phyloP scores from a whole-genome alignment of 2,113 vertebrate species.

The Aramus guarauna region DNA sequence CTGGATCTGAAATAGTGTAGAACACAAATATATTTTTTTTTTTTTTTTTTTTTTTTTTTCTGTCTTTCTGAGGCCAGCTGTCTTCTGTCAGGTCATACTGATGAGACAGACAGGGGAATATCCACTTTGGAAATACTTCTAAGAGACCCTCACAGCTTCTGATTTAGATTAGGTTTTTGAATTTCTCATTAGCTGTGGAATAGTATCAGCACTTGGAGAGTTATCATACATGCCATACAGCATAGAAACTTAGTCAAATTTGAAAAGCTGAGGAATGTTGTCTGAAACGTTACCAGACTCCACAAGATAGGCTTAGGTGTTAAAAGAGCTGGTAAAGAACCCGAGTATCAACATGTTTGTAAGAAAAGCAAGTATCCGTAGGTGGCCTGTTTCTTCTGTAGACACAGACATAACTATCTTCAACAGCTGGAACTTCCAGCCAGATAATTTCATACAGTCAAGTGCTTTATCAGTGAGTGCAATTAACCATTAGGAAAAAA shows the following conservation, averaged over 20 bases:
- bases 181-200: slow-evolving; percentile 22
- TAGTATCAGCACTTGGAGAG: not conserved
- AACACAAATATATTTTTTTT: not conserved
- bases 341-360: not conserved
- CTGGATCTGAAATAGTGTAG: not conserved
- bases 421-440: not conserved
- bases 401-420: not conserved
- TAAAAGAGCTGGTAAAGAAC: not conserved
- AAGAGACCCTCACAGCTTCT: slow-evolving; percentile 14
- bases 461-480: not conserved
- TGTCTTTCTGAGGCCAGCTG: not conserved
- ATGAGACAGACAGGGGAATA: not conserved
- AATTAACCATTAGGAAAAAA: not conserved
- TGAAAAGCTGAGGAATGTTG: not conserved
- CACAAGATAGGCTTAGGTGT: not conserved
- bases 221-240: not conserved
- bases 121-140: slow-evolving; percentile 44
- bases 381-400: not conserved
- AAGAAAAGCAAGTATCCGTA: not conserved
- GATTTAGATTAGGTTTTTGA: slow-evolving; percentile 32
- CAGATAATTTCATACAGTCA: not conserved
- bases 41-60: not conserved
- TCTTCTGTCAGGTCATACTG: not conserved
- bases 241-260: not conserved
- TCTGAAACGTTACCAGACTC: not conserved